These are phyloP conservation scores for Brachypalpus laphriformis DNA, from an alignment of 2,888 invertebrate genomes.

Conservation along the genomic window DNA sequence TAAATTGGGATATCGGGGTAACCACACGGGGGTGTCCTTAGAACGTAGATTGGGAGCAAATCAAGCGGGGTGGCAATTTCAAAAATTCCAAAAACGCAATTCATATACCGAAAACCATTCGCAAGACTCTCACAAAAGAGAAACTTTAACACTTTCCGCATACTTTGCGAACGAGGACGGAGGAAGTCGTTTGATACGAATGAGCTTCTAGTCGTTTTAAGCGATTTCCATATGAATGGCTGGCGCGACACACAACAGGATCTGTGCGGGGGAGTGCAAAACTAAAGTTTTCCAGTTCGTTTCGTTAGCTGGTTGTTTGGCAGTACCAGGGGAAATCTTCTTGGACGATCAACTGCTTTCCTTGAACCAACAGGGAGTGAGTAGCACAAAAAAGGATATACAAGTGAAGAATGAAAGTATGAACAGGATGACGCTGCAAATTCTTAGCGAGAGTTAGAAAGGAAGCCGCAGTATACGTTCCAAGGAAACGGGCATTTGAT, in stretches of 20 bases:
- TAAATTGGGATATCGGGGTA: slow-evolving; percentile 43
- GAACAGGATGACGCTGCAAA: slow-evolving; percentile 8
- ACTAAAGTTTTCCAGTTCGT: slow-evolving; percentile 55
- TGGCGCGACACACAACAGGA: slow-evolving; percentile 61
- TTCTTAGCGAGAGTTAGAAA: not conserved
- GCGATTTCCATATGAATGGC: slow-evolving; percentile 68
- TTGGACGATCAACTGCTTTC: slow-evolving; percentile 62
- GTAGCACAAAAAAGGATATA: not conserved
- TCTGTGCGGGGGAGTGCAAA: not conserved
- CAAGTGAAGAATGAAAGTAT: slow-evolving; percentile 13
- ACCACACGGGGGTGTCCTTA: slow-evolving; percentile 17
- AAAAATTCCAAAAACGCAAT: slow-evolving; percentile 57
- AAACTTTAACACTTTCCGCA: slow-evolving; percentile 63
- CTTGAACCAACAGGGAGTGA: slow-evolving; percentile 19
- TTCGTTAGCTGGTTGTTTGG: slow-evolving; percentile 57
- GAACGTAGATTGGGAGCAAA: slow-evolving; percentile 10
- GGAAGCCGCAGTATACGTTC: slow-evolving; percentile 21
- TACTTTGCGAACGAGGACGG: slow-evolving; percentile 26
- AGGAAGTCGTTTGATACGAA: slow-evolving; percentile 32
- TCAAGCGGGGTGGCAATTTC: slow-evolving; percentile 40
- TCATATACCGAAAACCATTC: slow-evolving; percentile 53
- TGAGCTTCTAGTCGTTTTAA: slow-evolving; percentile 41
- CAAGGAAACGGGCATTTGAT: slow-evolving; percentile 64
- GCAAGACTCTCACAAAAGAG: slow-evolving; percentile 33
- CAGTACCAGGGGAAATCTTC: slow-evolving; percentile 68